Percentiles rank a stretch among this genome's conserved stretches.
Conservation (phyloP, 2,113 vertebrate genomes). For the Brevimyrus niger region DNA sequence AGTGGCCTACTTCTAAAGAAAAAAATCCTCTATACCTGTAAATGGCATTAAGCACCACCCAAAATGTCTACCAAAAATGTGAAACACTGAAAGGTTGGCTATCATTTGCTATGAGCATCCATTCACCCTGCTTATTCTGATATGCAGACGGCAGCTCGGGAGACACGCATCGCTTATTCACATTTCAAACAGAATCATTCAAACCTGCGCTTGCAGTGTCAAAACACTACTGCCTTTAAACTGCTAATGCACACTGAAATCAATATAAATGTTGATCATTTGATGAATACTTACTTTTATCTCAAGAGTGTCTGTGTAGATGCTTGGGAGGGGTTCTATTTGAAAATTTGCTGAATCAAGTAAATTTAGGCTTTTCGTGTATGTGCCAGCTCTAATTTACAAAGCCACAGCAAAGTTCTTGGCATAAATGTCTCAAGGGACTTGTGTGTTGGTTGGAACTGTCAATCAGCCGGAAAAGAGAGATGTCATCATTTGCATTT, state of each 20-base stretch:
- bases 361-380: conserved; percentile 79
- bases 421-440: conserved; percentile 68
- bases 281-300: conserved; percentile 80
- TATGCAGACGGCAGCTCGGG: conserved; percentile 35
- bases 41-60: neutral
- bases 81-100: conserved; percentile 3
- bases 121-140: conserved; percentile 40
- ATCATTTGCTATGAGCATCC: conserved; percentile 27
- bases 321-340: conserved; percentile 42
- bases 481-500: conserved; percentile 60
- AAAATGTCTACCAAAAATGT: conserved; percentile 18
- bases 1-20: neutral
- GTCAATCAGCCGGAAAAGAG: conserved; percentile 70
- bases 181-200: conserved; percentile 81
- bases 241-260: conserved; percentile 80
- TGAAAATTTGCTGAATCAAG: conserved; percentile 81
- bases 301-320: conserved; percentile 44
- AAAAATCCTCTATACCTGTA: neutral
- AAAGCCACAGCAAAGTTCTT: conserved; percentile 69
- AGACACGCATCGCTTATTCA: conserved; percentile 49
- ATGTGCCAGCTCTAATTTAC: conserved; percentile 80
- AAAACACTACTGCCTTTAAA: conserved; percentile 68
- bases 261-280: conserved; percentile 85
- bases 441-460: conserved; percentile 61
- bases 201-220: conserved; percentile 63